phyloP scores from a whole-genome alignment of 2,888 invertebrate genomes.

The Emmelina monodactyla region DNA sequence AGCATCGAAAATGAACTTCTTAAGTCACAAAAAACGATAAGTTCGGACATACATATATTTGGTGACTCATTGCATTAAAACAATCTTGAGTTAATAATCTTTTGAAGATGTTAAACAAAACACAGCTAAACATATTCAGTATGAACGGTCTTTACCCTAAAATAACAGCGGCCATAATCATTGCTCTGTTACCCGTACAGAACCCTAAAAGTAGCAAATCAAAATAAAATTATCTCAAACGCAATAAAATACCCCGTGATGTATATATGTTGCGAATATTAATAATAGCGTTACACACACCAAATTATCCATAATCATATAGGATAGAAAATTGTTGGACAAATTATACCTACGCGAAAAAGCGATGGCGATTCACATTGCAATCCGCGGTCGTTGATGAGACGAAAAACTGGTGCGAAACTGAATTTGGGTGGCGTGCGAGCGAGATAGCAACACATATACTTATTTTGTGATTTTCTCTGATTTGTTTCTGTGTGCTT shows the following conservation, averaged over 20 bases:
- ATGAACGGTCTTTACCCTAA: too few species aligned
- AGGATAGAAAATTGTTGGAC: constrained; percentile 61
- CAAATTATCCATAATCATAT: constrained; percentile 59
- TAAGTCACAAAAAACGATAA: too few species aligned
- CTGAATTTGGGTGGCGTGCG: constrained; percentile 31
- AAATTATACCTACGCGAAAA: constrained; percentile 42
- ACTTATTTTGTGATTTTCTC: constrained; percentile 32
- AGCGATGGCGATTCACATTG: constrained; percentile 44
- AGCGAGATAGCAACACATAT: constrained; percentile 25
- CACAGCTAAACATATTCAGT: too few species aligned
- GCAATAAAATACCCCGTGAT: constrained; percentile 6
- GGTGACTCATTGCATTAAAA: too few species aligned
- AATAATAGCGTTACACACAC: constrained; percentile 54
- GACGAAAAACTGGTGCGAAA: constrained; percentile 43
- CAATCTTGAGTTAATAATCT: too few species aligned
- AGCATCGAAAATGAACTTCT: too few species aligned
- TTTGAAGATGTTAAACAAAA: too few species aligned
- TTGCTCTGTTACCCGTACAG: too few species aligned
- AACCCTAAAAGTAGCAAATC: too few species aligned
- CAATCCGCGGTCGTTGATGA: constrained; percentile 30
- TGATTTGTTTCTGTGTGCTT: constrained; percentile 30
- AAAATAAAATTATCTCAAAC: neutral
- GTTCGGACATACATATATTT: too few species aligned
- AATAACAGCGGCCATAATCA: too few species aligned
- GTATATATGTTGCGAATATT: constrained; percentile 36